Evolutionary conservation across 2,797 vertebrate species (phyloP).

Genomic region (Gymnothorax reevesii): DNA sequence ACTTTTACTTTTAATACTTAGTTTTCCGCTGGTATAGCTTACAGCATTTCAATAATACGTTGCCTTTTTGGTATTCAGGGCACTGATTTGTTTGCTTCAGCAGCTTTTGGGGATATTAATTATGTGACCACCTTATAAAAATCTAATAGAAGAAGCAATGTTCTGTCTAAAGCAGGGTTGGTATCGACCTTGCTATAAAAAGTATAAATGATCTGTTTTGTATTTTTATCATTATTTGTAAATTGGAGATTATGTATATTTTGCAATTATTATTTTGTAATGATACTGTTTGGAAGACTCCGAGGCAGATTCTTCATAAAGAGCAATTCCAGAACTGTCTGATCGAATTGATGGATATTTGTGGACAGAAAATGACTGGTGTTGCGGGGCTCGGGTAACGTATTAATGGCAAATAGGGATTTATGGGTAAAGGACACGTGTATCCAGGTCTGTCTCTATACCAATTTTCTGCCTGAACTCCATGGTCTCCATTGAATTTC

Average conservation of each 20-base stretch:
- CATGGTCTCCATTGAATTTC: not conserved
- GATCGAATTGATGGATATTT: not conserved
- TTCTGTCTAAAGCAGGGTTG: not conserved
- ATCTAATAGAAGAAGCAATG: not conserved
- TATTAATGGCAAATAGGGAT: not conserved
- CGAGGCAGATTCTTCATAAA: not conserved
- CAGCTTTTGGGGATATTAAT: not conserved
- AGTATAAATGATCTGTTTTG: not conserved
- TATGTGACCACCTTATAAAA: not conserved
- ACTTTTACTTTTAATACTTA: conserved; percentile 2
- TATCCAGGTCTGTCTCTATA: not conserved
- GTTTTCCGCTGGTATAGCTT: not conserved
- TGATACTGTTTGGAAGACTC: not conserved
- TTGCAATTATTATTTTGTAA: not conserved
- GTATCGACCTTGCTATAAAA: not conserved
- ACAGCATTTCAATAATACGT: not conserved
- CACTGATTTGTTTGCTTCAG: not conserved
- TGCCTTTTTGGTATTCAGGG: not conserved
- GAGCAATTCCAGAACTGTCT: not conserved
- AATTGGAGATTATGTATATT: not conserved
- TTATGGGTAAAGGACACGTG: not conserved
- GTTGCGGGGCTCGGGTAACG: not conserved
- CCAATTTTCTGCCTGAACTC: not conserved
- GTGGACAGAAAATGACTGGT: not conserved
- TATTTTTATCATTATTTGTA: not conserved